Evolutionary conservation across 2,797 vertebrate genomes (phyloP).

Genomic region (Phataginus tricuspis): DNA sequence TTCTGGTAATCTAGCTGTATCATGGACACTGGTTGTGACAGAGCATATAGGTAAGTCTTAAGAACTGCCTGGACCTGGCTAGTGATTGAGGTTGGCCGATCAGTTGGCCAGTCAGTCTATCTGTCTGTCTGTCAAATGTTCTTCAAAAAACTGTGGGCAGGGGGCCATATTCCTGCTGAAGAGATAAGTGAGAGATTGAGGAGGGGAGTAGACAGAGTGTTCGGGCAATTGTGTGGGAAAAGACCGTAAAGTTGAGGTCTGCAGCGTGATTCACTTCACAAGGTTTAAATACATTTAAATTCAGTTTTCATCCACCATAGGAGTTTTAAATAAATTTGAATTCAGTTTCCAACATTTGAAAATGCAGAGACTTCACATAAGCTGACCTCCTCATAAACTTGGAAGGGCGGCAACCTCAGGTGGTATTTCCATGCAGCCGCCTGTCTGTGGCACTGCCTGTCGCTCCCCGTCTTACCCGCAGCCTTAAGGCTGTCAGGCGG

Average conservation of each 20-base stretch:
- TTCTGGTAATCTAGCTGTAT: neutral
- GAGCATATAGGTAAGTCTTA: neutral
- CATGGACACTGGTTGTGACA: neutral
- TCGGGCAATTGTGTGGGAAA: neutral
- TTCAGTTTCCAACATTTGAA: neutral
- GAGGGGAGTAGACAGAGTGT: neutral
- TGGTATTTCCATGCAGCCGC: neutral
- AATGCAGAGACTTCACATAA: neutral
- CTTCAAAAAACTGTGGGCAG: neutral
- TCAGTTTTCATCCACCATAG: neutral
- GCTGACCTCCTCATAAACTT: neutral
- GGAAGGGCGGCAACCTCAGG: neutral
- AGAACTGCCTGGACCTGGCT: neutral
- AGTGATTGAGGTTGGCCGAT: neutral
- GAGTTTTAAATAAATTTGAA: neutral
- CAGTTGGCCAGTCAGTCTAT: neutral
- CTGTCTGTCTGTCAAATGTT: neutral
- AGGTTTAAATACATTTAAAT: neutral
- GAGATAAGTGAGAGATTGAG: too few relatives aligned
- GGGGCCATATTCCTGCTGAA: neutral
- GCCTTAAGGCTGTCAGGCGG: neutral
- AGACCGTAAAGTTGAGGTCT: neutral
- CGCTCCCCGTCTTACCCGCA: fast-evolving
- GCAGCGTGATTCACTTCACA: neutral
- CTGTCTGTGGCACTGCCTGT: neutral